Percentiles rank a stretch among this genome's conserved stretches.
phyloP scores from a whole-genome alignment of 2,113 vertebrate species.

The Sinocyclocheilus anophthalmus region DNA sequence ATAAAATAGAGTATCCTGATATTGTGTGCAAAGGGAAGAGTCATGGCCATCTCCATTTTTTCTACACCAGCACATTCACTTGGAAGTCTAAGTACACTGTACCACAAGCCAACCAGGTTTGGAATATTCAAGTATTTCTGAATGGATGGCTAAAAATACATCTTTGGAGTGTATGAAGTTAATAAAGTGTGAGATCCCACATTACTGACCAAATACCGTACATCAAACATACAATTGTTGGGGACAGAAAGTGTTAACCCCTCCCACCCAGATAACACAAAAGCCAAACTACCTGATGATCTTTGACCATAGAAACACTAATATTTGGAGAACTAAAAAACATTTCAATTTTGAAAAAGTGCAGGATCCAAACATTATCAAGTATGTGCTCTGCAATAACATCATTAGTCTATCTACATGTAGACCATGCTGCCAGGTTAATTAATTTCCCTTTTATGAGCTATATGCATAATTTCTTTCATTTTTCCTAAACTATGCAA shows the following conservation, averaged over 20 bases:
- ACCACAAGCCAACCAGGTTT: slow-evolving; percentile 58
- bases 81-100: slow-evolving; percentile 53
- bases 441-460: slow-evolving; percentile 58
- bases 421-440: slow-evolving; percentile 64
- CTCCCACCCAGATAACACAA: background rate
- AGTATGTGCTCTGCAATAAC: slow-evolving; percentile 57
- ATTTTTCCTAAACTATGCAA: slow-evolving; percentile 65
- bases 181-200: slow-evolving; percentile 37
- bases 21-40: slow-evolving; percentile 63
- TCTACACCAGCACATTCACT: slow-evolving; percentile 71
- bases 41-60: slow-evolving; percentile 21
- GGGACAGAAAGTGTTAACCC: background rate
- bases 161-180: slow-evolving; percentile 64
- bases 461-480: slow-evolving; percentile 65
- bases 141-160: slow-evolving; percentile 65
- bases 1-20: slow-evolving; percentile 61
- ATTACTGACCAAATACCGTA: background rate
- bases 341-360: slow-evolving; percentile 42
- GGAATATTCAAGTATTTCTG: slow-evolving; percentile 75
- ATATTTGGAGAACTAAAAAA: background rate
- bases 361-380: slow-evolving; percentile 62
- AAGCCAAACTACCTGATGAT: background rate
- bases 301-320: background rate
- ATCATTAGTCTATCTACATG: slow-evolving; percentile 29
- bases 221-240: background rate